A percentile compares a stretch with the other conserved stretches of the same genome.
Evolutionary conservation across 2,797 vertebrate genomes (phyloP).

Genomic region (Bothrops alternatus): DNA sequence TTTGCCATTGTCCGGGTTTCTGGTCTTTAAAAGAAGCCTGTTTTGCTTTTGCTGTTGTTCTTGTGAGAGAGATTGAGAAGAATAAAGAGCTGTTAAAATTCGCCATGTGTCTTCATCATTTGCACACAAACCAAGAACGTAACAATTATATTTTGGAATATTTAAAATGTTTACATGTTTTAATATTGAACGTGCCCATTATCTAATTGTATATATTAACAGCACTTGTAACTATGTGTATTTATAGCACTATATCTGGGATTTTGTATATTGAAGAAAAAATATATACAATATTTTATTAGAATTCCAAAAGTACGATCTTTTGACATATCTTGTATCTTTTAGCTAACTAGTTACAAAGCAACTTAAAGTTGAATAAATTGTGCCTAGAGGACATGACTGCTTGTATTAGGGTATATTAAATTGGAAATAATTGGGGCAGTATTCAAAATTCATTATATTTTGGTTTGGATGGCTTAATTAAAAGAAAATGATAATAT

Average conservation of each 20-base stretch:
- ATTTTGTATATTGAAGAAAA: not conserved
- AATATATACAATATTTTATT: constrained; percentile 1
- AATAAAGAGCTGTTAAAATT: no score
- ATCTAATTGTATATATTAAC: not conserved
- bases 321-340: constrained; percentile 21
- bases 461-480: constrained; percentile 41
- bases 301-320: constrained; percentile 20
- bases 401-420: constrained; percentile 33
- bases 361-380: constrained; percentile 8
- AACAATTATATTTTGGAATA: not conserved
- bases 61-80: no score
- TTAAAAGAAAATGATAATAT: constrained; percentile 33
- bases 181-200: constrained; percentile 1
- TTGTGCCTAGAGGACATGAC: constrained; percentile 2
- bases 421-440: constrained; percentile 37
- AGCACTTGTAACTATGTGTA: not conserved
- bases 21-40: no score
- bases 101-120: no score
- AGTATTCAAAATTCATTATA: constrained; percentile 17
- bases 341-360: not conserved
- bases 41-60: no score
- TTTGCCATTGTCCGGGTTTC: no score
- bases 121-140: no score
- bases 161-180: constrained; percentile 5
- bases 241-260: constrained; percentile 3